Base-by-base conservation (phyloP, 2,888 invertebrate genomes). In the Callyntrura guangdongensis region DNA sequence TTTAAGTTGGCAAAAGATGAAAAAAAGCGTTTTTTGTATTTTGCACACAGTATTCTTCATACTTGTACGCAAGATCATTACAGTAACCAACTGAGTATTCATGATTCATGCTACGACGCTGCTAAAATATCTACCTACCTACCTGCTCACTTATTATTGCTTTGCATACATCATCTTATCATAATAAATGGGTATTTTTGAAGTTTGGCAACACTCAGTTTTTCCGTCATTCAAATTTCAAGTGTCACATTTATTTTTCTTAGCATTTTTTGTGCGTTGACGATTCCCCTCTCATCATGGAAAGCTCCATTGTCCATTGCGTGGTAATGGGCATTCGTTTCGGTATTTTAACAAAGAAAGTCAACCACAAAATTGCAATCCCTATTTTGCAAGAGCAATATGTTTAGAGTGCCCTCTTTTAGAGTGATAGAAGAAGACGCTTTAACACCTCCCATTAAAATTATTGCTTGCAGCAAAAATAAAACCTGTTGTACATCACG, bases 311-410 rank as follows among this genome's bases (percentile, higher is more conserved):
- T 64, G 25, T 64, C 36, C 69, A 69, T 69, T 69, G n/a, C 69
- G 53, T 84, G 53, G 14, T 69, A 45, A 69, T 69, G 69, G 69
- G 14, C 22, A 69, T 69, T 69, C 36, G 69, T 45, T 69, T 69
- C 69, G 69, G n/a, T 69, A 14, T 72, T 72, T 72, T 72, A 56
- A 85, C 85, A 85, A 72, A 72, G 85, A 85, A 85, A 85, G 59
- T 53, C 56, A 72, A 72, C 85, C 85, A 72, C 85, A 85, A 56
- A 27, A 64, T 56, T 85, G 20, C 85, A 85, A 36, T 56, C 11
- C 56, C 72, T 20, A 59, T 72, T 85, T 85, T 69, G n/a, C 36
- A 36, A 64, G 25, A 25, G 25, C 25, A 14, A 22, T 8, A 6
- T 64, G 22, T 22, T 8, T 25, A 22, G 6, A 59, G 17, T 59